phyloP scores from a whole-genome alignment of 2,888 invertebrate species.

The Aphrophora alni region DNA sequence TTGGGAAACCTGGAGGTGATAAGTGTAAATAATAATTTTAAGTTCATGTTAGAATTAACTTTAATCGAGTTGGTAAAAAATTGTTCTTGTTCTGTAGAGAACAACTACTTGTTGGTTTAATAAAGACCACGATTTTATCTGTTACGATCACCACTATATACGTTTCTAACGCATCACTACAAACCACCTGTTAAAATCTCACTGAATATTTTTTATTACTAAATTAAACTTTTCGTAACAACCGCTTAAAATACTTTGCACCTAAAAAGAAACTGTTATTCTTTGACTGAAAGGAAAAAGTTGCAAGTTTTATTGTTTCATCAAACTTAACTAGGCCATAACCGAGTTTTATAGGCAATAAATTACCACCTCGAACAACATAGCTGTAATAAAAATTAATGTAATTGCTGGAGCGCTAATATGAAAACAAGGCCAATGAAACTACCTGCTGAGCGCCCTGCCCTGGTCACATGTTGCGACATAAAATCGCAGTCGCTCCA shows the following conservation, averaged over 20 bases:
- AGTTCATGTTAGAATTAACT: too few relatives aligned
- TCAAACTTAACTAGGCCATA: neutral
- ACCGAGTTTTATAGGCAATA: neutral
- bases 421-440: neutral
- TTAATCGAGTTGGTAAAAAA: too few relatives aligned
- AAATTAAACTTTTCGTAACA: neutral
- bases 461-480: neutral
- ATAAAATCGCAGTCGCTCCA: neutral
- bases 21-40: too few relatives aligned
- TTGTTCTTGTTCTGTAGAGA: too few relatives aligned
- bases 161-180: neutral
- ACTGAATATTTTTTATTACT: neutral
- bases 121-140: too few relatives aligned
- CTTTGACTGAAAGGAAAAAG: neutral
- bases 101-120: too few relatives aligned
- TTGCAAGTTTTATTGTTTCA: neutral
- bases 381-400: neutral
- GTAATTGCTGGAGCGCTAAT: neutral
- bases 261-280: neutral
- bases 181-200: neutral
- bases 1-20: too few relatives aligned
- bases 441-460: neutral
- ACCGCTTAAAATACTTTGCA: too few relatives aligned
- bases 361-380: neutral
- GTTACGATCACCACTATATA: too few relatives aligned